These are phyloP conservation scores for Oreochromis grahami DNA, from an alignment of 2,797 vertebrate genomes.

Conservation along the genomic window DNA sequence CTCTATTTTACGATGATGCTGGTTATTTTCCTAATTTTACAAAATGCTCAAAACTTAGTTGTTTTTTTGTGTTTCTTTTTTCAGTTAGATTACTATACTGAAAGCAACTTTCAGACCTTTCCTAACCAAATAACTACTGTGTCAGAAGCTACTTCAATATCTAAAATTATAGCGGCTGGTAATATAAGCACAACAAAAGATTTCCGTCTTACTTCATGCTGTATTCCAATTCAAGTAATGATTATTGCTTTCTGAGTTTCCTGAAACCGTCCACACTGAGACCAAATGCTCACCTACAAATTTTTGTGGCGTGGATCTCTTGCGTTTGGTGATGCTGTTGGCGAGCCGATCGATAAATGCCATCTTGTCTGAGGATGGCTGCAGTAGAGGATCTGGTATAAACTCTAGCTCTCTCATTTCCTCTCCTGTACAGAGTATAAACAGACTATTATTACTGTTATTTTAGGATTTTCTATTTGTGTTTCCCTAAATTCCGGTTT, in stretches of 20 bases:
- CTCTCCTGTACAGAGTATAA: conserved; percentile 80
- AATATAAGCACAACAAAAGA: neutral
- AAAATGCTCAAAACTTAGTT: neutral
- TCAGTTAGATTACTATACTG: neutral
- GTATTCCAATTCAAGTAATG: conserved; percentile 5
- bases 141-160: neutral
- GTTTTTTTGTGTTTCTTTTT: neutral
- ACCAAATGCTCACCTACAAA: conserved; percentile 86
- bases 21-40: neutral
- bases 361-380: conserved; percentile 88
- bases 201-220: neutral
- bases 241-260: conserved; percentile 11
- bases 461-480: neutral
- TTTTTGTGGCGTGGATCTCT: conserved; percentile 95
- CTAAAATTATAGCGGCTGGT: neutral
- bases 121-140: neutral
- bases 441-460: conserved; percentile 42
- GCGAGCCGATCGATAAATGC: conserved; percentile 93
- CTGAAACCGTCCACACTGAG: conserved; percentile 35
- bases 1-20: neutral
- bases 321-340: conserved; percentile 96
- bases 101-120: neutral
- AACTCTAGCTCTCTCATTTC: conserved; percentile 92
- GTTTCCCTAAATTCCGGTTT: neutral
- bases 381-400: conserved; percentile 88